Percentiles rank a stretch among this genome's conserved stretches.
phyloP scores from a whole-genome alignment of 2,113 vertebrate species.

The Oncorhynchus tshawytscha region DNA sequence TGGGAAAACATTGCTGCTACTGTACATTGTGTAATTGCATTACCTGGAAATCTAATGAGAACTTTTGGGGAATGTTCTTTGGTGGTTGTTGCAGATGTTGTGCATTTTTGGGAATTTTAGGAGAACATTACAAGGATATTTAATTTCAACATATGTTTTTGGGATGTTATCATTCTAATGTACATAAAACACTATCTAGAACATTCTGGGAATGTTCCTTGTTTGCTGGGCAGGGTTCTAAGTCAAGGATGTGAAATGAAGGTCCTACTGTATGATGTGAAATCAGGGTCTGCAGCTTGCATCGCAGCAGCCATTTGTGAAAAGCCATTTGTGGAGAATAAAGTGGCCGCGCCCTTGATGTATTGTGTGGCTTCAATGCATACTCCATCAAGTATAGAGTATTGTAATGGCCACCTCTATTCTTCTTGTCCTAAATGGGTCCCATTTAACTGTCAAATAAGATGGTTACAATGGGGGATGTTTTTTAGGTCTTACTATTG shows the following conservation, averaged over 20 bases:
- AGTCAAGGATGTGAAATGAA: constrained; percentile 34
- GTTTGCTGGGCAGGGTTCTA: neutral
- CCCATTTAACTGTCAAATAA: constrained; percentile 72
- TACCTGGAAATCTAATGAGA: too few species aligned
- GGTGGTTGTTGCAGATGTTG: too few species aligned
- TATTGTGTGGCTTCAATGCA: constrained; percentile 51
- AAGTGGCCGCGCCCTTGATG: constrained; percentile 56
- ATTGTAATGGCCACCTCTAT: constrained; percentile 53
- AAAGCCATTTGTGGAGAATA: constrained; percentile 58
- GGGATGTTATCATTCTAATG: too few species aligned
- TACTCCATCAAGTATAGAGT: constrained; percentile 50
- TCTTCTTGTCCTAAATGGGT: constrained; percentile 60
- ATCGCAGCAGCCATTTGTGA: constrained; percentile 29
- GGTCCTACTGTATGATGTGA: neutral
- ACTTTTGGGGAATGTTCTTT: too few species aligned
- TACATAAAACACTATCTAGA: too few species aligned
- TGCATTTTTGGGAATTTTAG: too few species aligned
- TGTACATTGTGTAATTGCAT: too few species aligned
- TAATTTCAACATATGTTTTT: too few species aligned
- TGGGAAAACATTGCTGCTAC: too few species aligned
- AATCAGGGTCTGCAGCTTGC: neutral
- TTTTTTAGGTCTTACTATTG: constrained; percentile 45
- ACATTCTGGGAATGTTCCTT: too few species aligned
- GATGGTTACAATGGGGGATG: constrained; percentile 46
- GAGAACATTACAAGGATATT: too few species aligned